phyloP scores from a whole-genome alignment of 2,888 invertebrate genomes.

The Amaurobius ferox region DNA sequence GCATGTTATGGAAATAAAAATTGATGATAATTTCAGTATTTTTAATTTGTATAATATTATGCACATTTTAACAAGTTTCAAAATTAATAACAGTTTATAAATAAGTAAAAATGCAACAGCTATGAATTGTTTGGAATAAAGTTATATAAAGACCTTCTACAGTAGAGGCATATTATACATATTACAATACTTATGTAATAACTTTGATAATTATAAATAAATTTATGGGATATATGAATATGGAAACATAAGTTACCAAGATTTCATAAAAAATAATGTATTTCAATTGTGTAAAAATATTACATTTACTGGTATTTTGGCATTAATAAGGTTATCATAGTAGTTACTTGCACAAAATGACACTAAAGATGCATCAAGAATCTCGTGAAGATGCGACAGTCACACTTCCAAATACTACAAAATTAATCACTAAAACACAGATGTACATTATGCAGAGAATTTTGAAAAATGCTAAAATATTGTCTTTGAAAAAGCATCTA shows the following conservation, averaged over 20 bases:
- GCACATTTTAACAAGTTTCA: neutral
- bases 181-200: neutral
- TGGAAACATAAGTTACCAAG: neutral
- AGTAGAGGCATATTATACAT: neutral
- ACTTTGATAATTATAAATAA: constrained; percentile 3
- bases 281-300: constrained; percentile 13
- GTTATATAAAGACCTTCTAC: neutral
- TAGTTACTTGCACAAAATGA: neutral
- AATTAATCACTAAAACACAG: no score
- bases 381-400: neutral
- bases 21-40: no score
- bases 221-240: neutral
- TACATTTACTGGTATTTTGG: constrained; percentile 4
- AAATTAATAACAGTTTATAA: neutral
- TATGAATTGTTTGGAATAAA: neutral
- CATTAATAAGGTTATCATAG: neutral
- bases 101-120: neutral
- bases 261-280: constrained; percentile 11
- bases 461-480: no score
- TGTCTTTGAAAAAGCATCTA: no score
- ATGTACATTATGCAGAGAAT: no score
- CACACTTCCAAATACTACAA: neutral
- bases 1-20: neutral
- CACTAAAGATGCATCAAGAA: neutral
- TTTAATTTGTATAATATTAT: neutral